Evolutionary conservation across 2,113 vertebrate species (phyloP), one percentile per base, ranked within the genome.

Genomic region (Heterochromis multidens): DNA sequence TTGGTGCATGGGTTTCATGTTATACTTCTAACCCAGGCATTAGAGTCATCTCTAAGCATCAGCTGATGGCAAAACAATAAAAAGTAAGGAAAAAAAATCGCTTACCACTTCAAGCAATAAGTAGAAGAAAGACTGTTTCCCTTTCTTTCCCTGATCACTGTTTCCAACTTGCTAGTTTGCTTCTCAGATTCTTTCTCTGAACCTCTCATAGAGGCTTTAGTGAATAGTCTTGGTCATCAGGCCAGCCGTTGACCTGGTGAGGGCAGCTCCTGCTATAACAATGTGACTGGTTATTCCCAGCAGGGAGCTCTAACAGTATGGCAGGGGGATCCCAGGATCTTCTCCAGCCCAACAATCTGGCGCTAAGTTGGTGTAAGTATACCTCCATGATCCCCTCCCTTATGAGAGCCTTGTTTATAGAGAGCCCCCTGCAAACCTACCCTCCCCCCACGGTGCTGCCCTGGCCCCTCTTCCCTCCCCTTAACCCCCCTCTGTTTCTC

Each of bases 351-450:
- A 96, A 96, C 96, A 96, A 96, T 96, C 96, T 96, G 96, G 95
- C 96, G 76, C 93, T 96, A 91, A 96, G 95, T 96, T 96, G 96
- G 96, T 96, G 96, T 96, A 96, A 96, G 96, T 96, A 96, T 96
- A 80, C 83, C 72, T 94, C 92, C 90, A 84, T 85, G 77, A 93
- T 88, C 88, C 88, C 85, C 84, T 89, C 89, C 91, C 76, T 91
- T 87, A 81, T 78, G 56, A 88, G 84, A 88, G 80, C 37, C 65
- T 87, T 87, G 79, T 49, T 74, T 81, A 87, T 13, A 74, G 84
- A 84, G 59, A 85, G 80, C 83, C 57, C 91, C 83, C 84, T 57
- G 56, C 40, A 29, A 35, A 65, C 35, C 35, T 65, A 40, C 13
- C 40, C 4, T 49, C 6, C 16, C 25, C n/a, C 21, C 29, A 54